phyloP scores from a whole-genome alignment of 1,140 invertebrate genomes.

The Tetramorium alpestre region DNA sequence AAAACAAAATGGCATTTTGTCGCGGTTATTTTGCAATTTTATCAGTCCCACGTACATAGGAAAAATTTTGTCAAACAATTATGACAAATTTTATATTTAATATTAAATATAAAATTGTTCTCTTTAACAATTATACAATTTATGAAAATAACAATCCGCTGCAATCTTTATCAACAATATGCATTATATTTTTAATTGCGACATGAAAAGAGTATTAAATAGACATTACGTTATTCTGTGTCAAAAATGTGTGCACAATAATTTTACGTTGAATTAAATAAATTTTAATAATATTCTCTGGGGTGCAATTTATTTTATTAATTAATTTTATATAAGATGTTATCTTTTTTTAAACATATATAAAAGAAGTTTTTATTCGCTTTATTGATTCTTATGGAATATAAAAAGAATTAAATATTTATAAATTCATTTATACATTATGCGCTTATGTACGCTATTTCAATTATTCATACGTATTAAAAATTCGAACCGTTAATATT shows the following conservation, averaged over 20 bases:
- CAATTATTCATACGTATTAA: constrained; percentile 2
- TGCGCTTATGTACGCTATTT: not conserved
- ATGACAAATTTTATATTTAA: not conserved
- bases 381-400: not conserved
- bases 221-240: not conserved
- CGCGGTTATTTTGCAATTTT: not conserved
- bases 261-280: not conserved
- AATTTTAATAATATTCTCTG: not conserved
- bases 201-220: not conserved
- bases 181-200: not conserved
- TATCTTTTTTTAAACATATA: not conserved
- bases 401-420: not conserved
- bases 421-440: not conserved
- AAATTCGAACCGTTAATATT: not conserved
- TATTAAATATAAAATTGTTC: not conserved
- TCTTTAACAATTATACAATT: not conserved
- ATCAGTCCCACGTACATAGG: not conserved
- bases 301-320: not conserved
- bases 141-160: not conserved
- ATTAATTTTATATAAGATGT: not conserved
- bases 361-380: not conserved
- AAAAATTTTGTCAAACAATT: not conserved
- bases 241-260: not conserved
- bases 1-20: not conserved
- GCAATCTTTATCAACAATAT: not conserved